Evolutionary conservation across 2,797 vertebrate species (phyloP), one percentile per base, ranked within the genome.

Genomic region (Ceyx erithaca): DNA sequence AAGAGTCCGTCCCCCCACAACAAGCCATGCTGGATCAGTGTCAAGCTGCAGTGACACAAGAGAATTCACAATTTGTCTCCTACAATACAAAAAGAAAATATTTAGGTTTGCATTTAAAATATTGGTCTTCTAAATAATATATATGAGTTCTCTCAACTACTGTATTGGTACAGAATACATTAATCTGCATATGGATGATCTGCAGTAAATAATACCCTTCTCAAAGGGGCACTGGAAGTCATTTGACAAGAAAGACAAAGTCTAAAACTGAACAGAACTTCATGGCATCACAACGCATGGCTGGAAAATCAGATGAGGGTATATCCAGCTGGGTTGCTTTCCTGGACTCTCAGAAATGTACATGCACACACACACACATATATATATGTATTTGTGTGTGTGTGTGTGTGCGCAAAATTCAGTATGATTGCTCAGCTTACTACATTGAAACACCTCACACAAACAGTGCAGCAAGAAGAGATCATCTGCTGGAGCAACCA

Each of bases 281-380:
- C 0, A 2, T 28, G 23, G 7, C 43, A 52, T 37, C 14, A 7
- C 3, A 4, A 45, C 2, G 12, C 13, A 3, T 1, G 6, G 10
- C 15, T 14, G 16, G 48, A 35, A 66, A 61, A 66, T 43, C 30
- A 43, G n/a, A 26, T 5, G 14, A 41, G 19, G 35, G 33, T 0
- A 0, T 7, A 21, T 30, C 41, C 28, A 17, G 18, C 9, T 21
- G 37, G 19, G 22, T 12, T 31, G 33, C 35, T 22, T 28, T 57
- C 35, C 16, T 1, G 2, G 49, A 33, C 22, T 46, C 11, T 52
- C 30, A 51, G 45, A 22, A 9, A 15, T 17, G 25, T 59, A 21
- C 11, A 28, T 40, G 14, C 37, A 37, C 11, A 37, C 37, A 37
- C 37, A 37, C 37, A 13, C 35, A 37, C 37, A 37, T 3, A 40